Percentiles rank a stretch among this genome's conserved stretches.
phyloP scores from a whole-genome alignment of 1,140 invertebrate genomes.

The Ruditapes philippinarum region DNA sequence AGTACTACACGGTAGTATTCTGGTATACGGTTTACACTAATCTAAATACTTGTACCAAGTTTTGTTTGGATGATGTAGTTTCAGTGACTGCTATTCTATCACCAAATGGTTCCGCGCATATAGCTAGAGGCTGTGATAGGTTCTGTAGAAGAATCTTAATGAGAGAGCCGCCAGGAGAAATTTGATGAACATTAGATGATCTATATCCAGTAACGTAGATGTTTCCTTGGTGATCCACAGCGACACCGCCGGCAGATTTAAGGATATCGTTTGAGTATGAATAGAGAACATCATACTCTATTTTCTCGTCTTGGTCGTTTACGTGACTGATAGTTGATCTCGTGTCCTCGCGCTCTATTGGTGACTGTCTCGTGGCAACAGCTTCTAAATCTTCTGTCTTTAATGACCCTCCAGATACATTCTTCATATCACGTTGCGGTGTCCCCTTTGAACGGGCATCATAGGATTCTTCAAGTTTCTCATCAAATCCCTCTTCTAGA shows the following conservation, averaged over 20 bases:
- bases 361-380: slow-evolving; percentile 6
- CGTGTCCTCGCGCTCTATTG: slow-evolving; percentile 57
- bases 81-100: slow-evolving; percentile 56
- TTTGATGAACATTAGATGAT: slow-evolving; percentile 58
- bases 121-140: slow-evolving; percentile 53
- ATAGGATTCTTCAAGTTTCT: slow-evolving; percentile 47
- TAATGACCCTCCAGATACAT: slow-evolving; percentile 48
- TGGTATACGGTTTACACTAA: no score
- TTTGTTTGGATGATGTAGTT: slow-evolving; percentile 55
- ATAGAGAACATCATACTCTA: slow-evolving; percentile 56
- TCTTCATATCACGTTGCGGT: slow-evolving; percentile 27
- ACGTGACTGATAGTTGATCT: slow-evolving; percentile 38
- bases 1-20: no score
- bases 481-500: slow-evolving; percentile 47
- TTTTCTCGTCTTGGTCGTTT: slow-evolving; percentile 22
- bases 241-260: slow-evolving; percentile 56
- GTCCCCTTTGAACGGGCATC: not conserved
- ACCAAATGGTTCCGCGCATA: slow-evolving; percentile 53
- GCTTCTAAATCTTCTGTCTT: slow-evolving; percentile 53
- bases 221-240: slow-evolving; percentile 61
- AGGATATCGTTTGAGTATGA: slow-evolving; percentile 61
- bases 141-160: slow-evolving; percentile 58
- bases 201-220: slow-evolving; percentile 63
- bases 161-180: slow-evolving; percentile 48
- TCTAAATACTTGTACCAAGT: slow-evolving; percentile 56